Base-by-base conservation (phyloP, 2,888 invertebrate genomes). In the Tortrix viridana region DNA sequence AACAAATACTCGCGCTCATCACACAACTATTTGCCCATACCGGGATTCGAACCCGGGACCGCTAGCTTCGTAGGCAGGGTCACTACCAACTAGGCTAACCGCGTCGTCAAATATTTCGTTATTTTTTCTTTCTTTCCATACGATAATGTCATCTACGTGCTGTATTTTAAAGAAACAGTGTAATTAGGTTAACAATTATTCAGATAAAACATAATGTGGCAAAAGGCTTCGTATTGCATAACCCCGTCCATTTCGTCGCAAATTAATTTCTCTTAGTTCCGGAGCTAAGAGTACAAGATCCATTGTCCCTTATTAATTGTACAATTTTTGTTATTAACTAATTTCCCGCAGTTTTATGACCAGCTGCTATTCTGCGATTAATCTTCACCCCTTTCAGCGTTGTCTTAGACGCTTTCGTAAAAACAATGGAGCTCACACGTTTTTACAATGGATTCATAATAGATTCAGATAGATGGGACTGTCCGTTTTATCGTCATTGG, bases 301-400 rank as follows among this genome's bases (percentile, higher is more conserved):
- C 53, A 53, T 53, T 53, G 53, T 53, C 41, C 41, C 16, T 53
- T 53, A 53, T 53, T 41, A 53, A 53, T 53, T 53, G 53, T 53
- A 53, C 7, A 53, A 53, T 53, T 53, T 53, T 53, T 53, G 53
- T 53, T 53, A 53, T 53, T 53, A 53, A 53, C 53, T 53, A 38
- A 53, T 53, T 53, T 19, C 41, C 1, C 22, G 18, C 53, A 38
- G 16, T 22, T 41, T 53, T 37, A 50, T 37, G 50, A 50, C 50
- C 37, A 37, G 50, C 50, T 50, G 50, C 37, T 37, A 3, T n/a
- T 16, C 37, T 2, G 6, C 44, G 20, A 14, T 50, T 20, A 49
- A 50, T 50, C 50, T 14, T 1, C 18, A 50, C 37, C 37, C 37
- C 20, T 50, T 49, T 48, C 22, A 5, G 26, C 18, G 23, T n/a